A percentile compares a stretch with the other conserved stretches of the same genome.
Evolutionary conservation across 2,797 vertebrate genomes (phyloP).

Genomic region (Dallia pectoralis): DNA sequence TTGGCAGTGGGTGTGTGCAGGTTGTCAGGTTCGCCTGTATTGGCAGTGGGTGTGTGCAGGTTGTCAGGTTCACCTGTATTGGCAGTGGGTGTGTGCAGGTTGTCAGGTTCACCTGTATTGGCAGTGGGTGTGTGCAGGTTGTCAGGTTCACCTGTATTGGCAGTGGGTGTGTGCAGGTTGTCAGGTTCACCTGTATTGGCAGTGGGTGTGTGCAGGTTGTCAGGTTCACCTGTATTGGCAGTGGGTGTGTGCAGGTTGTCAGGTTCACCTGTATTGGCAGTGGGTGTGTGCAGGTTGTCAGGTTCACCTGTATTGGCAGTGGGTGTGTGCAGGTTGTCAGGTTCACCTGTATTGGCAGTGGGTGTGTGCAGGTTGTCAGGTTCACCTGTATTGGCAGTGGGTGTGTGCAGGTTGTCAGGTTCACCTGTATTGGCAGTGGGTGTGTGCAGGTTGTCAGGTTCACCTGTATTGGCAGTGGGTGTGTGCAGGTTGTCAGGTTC

Average conservation of each 20-base stretch:
- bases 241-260: not conserved
- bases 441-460: conserved; percentile 68
- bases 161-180: not conserved
- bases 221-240: too few species aligned
- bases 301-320: too few species aligned
- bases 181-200: not conserved
- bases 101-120: not conserved
- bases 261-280: not conserved
- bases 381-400: too few species aligned
- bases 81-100: not conserved
- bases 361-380: conserved; percentile 70
- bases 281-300: conserved; percentile 69
- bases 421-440: conserved; percentile 39
- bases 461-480: too few species aligned
- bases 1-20: not conserved
- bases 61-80: too few species aligned
- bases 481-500: not conserved
- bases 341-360: conserved; percentile 16
- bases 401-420: not conserved
- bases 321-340: not conserved
- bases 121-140: conserved; percentile 62
- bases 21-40: not conserved
- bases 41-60: conserved; percentile 58
- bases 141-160: too few species aligned
- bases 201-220: conserved; percentile 66